Evolutionary conservation across 2,113 vertebrate genomes (phyloP).

Genomic region (Acanthochromis polyacanthus): DNA sequence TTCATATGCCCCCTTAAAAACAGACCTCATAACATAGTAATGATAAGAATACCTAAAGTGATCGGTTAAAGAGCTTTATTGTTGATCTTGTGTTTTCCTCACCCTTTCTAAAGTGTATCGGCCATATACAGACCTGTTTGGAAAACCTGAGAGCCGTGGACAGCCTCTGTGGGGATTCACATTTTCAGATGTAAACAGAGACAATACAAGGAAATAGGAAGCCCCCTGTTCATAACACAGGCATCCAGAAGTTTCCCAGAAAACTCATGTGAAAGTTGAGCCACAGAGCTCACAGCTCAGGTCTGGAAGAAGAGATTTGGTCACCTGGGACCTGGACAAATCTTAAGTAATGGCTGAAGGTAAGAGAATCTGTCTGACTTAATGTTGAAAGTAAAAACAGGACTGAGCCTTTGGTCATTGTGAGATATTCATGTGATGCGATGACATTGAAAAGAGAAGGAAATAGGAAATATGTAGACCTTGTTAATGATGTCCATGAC

Average conservation of each 20-base stretch:
- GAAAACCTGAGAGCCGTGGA: background rate
- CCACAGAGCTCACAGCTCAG: slow-evolving; percentile 3
- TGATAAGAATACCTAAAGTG: background rate
- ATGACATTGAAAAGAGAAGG: background rate
- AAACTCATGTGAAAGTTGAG: slow-evolving; percentile 20
- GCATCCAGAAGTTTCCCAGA: slow-evolving; percentile 69
- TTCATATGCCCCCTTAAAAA: slow-evolving; percentile 4
- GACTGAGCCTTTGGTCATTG: background rate
- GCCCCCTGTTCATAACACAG: slow-evolving; percentile 37
- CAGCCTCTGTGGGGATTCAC: slow-evolving; percentile 32
- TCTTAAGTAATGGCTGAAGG: slow-evolving; percentile 75
- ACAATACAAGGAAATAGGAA: slow-evolving; percentile 83
- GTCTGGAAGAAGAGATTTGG: slow-evolving; percentile 30
- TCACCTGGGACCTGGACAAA: slow-evolving; percentile 35
- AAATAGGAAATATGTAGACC: background rate
- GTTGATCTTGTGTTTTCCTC: background rate
- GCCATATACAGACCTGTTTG: background rate
- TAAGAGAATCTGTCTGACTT: slow-evolving; percentile 39
- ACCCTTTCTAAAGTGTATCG: background rate
- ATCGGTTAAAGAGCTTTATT: background rate
- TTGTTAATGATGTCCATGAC: background rate
- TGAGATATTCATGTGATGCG: background rate
- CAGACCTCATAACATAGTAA: background rate
- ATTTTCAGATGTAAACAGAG: slow-evolving; percentile 50
- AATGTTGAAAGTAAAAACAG: background rate